A percentile compares a stretch with the other conserved stretches of the same genome.
Conservation (phyloP, 1,140 invertebrate species). For the Euwallacea similis region DNA sequence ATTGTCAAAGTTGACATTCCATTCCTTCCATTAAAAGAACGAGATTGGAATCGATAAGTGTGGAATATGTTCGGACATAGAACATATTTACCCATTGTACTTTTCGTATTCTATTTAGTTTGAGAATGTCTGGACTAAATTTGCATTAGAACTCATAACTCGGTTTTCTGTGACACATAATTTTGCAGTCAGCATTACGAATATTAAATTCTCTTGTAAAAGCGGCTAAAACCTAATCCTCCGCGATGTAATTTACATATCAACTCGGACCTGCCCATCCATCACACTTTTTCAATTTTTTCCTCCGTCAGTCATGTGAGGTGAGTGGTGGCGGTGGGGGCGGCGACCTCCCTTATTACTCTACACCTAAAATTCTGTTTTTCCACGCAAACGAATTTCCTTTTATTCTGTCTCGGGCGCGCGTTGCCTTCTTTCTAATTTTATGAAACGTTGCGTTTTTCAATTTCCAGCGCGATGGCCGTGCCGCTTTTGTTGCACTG, state of each 20-base stretch:
- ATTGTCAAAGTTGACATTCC: too few species aligned
- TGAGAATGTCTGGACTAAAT: too few species aligned
- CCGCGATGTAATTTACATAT: not conserved
- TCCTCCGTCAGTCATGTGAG: not conserved
- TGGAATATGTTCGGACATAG: too few species aligned
- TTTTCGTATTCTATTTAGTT: too few species aligned
- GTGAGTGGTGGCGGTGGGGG: not conserved
- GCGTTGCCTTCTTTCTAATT: conserved; percentile 1
- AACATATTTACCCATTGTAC: too few species aligned
- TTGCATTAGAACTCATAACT: too few species aligned
- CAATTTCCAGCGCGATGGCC: conserved; percentile 3
- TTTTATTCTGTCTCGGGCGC: not conserved
- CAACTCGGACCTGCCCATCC: not conserved
- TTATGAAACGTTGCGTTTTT: conserved; percentile 16
- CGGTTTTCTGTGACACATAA: too few species aligned
- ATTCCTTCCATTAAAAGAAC: too few species aligned
- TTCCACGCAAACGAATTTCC: not conserved
- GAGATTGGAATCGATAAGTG: too few species aligned
- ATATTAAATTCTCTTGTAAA: too few species aligned
- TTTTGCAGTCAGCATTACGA: too few species aligned
- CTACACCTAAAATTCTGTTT: not conserved
- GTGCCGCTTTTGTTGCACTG: not conserved
- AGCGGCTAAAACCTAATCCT: too few species aligned
- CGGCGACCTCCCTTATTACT: not conserved
- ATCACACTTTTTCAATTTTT: conserved; percentile 4